Base-by-base conservation (phyloP, 2,113 vertebrate species). In the Spermophilus dauricus region DNA sequence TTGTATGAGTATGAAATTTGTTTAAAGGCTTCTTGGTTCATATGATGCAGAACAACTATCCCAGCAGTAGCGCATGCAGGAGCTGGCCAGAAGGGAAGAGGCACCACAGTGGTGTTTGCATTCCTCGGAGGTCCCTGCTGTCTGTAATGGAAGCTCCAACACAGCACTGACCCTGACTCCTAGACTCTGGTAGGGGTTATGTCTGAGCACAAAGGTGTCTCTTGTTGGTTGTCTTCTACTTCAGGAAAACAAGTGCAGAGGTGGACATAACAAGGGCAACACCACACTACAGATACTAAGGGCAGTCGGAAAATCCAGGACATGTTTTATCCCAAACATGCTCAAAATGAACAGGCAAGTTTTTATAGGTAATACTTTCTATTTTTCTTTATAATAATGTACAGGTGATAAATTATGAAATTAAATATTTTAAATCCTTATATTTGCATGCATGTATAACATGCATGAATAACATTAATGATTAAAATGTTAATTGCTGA, bases 401-500 rank as follows among this genome's bases (percentile, higher is more conserved):
- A 1, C 5, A 67, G n/a, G 28, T 5, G 70, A 26, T 4, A 28
- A n/a, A 80, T 76, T 76, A 63, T 67, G 18, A 88, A 72, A 81
- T 80, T 53, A 69, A 91, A 61, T 53, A 58, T 20, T 53, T 70
- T 82, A 42, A 11, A 26, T 70, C 24, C 78, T 70, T 92, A 45
- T 10, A 75, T 61, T 78, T 70, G 56, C 81, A 42, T 34, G 17
- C 42, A 32, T 76, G n/a, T 63, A 61, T 48, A 51, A 51, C 48
- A 51, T 34, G 17, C 42, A 32, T 81, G 39, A 56, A 61, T 48
- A 58, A 70, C 88, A 42, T 76, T 77, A 65, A 34, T 73, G 51
- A 95, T 73, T 37, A 51, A 83, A 70, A 56, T 69, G 32, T 48
- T 93, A 72, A 92, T 76, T 69, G 24, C 45, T 45, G 45, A 84